Conservation (phyloP, 2,797 vertebrate genomes). For the Danionella dracula region DNA sequence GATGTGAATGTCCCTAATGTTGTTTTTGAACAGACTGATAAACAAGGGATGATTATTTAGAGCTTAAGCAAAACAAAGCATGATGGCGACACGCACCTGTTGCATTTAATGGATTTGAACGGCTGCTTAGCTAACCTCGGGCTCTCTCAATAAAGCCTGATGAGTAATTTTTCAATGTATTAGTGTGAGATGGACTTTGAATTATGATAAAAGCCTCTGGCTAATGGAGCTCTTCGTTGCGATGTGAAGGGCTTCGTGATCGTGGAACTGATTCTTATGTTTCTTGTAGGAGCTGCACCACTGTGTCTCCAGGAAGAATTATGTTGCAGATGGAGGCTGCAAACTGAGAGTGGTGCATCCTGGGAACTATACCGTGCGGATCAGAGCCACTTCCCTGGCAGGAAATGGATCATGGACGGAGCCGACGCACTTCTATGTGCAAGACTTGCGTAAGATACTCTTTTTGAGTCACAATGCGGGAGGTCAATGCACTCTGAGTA, state of each 20-base stretch:
- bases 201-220: neutral
- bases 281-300: conserved; percentile 75
- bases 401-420: conserved; percentile 96
- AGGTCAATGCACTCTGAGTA: too few species aligned
- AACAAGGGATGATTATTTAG: conserved; percentile 18
- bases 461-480: too few species aligned
- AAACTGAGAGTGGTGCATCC: conserved; percentile 79
- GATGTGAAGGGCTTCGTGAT: neutral
- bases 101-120: neutral
- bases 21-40: conserved; percentile 12
- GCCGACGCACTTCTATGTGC: conserved; percentile 79
- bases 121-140: neutral
- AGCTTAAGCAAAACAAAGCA: neutral
- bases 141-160: neutral
- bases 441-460: conserved; percentile 77
- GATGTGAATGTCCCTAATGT: conserved; percentile 5
- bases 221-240: neutral
- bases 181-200: neutral
- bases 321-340: conserved; percentile 70
- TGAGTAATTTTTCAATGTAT: neutral
- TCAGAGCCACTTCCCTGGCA: conserved; percentile 89
- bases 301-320: conserved; percentile 87
- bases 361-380: conserved; percentile 87
- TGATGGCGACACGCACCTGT: neutral
- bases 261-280: neutral